Evolutionary conservation across 1,140 invertebrate species (phyloP).

Genomic region (Papilio polyxenes): DNA sequence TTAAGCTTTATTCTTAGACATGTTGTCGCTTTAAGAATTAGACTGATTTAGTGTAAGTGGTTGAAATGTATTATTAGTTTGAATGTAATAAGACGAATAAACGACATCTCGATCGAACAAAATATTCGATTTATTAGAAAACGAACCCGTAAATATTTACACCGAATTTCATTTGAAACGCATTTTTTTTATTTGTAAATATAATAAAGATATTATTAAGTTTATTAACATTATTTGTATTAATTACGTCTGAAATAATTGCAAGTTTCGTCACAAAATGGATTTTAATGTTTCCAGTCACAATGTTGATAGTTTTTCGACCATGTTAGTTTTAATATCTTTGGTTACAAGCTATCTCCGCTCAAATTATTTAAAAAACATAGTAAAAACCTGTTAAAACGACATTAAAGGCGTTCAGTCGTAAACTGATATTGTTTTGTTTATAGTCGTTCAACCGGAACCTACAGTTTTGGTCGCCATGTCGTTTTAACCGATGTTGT

Average conservation of each 20-base stretch:
- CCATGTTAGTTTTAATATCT: not conserved
- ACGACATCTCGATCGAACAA: slow-evolving; percentile 61
- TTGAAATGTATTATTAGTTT: slow-evolving; percentile 75
- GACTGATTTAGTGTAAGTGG: slow-evolving; percentile 80
- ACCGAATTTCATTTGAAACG: slow-evolving; percentile 37
- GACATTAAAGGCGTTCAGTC: not conserved
- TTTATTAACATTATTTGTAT: slow-evolving; percentile 33
- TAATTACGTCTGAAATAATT: slow-evolving; percentile 19
- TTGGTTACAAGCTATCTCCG: not conserved
- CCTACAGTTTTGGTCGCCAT: not conserved
- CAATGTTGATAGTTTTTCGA: slow-evolving; percentile 41
- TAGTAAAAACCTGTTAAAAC: not conserved
- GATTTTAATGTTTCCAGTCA: slow-evolving; percentile 49
- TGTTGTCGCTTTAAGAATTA: slow-evolving; percentile 80
- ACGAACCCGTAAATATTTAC: slow-evolving; percentile 44
- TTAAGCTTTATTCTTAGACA: slow-evolving; percentile 78
- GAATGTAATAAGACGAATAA: slow-evolving; percentile 63
- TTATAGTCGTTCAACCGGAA: no score
- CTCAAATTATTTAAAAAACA: no score
- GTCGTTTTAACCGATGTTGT: not conserved
- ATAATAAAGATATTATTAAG: slow-evolving; percentile 25
- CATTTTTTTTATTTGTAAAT: slow-evolving; percentile 36
- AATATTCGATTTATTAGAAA: slow-evolving; percentile 40
- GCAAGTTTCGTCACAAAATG: slow-evolving; percentile 54
- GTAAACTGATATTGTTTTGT: not conserved